A percentile compares a stretch with the other conserved stretches of the same genome.
phyloP scores from a whole-genome alignment of 2,888 invertebrate species.

The Rhagium mordax region DNA sequence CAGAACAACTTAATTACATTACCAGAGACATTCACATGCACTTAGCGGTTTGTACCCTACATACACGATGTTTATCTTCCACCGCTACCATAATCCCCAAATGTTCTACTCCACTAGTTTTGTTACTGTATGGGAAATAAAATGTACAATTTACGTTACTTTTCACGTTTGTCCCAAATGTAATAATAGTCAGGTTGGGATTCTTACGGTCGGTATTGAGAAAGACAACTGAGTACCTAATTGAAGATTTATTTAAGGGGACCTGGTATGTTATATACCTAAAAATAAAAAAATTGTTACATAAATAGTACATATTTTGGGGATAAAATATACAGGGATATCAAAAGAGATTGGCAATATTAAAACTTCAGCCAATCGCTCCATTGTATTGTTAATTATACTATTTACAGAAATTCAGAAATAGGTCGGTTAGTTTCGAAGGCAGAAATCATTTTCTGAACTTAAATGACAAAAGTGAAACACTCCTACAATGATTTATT shows the following conservation, averaged over 20 bases:
- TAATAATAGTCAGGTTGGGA: background rate
- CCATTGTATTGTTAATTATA: no score
- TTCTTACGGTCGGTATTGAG: background rate
- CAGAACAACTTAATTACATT: background rate
- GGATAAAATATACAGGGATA: no score
- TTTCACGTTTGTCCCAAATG: background rate
- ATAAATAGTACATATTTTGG: no score
- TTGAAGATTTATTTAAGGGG: background rate
- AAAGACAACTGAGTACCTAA: background rate
- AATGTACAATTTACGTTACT: background rate
- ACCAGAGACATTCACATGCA: background rate
- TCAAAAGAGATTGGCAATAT: no score
- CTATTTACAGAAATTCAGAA: no score
- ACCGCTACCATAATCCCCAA: background rate
- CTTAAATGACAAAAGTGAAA: no score
- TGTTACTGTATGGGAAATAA: background rate
- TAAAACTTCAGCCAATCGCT: no score
- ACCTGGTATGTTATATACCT: no score
- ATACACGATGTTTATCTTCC: background rate
- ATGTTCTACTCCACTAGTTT: background rate
- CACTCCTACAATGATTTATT: no score
- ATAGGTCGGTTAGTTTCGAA: no score
- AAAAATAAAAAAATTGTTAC: no score
- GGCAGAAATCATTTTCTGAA: no score
- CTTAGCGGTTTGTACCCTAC: background rate